Base-by-base conservation (phyloP, 1,140 invertebrate genomes). In the Zaprionus gabonicus region DNA sequence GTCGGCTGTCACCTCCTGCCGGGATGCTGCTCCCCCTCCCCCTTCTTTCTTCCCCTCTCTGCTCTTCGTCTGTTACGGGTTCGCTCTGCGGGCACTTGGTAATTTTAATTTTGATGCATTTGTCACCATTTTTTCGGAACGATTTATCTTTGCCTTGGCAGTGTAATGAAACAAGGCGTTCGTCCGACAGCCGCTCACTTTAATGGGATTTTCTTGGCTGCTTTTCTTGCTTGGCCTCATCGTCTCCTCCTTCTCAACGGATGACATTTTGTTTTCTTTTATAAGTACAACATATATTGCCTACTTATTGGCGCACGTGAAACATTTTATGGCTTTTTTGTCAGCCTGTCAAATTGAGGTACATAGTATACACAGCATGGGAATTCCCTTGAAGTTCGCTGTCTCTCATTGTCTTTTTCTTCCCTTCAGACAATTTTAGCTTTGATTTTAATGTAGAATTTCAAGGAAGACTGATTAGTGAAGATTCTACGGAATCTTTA, bases 101-200 rank as follows among this genome's bases (percentile, higher is more conserved):
- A 87, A 83, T 87, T 88, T 87, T 84, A 81, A 88, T 88, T 88
- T 90, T 90, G 85, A 88, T 88, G 84, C 84, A 88, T 88, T 88
- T 88, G 85, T 90, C 81, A 90, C 81, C 69, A 78, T 87, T 81
- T 79, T 81, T 73, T 53, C 67, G 27, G 49, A 87, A 72, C 84
- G 78, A 88, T 87, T 87, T 87, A 87, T 87, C 81, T 88, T 78
- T 71, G 53, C 60, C 71, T 68, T 44, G 73, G 80, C 72, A 72
- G 67, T 72, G 73, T 83, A 83, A 80, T 87, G 84, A 86, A 87
- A 81, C 83, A 72, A 76, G 83, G 72, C 66, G 69, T 75, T 58
- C 36, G 60, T 46, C 56, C 68, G 70, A 76, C 71, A 78, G 76
- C 56, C 85, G 81, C 31, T 84, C 63, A 71, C 58, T 81, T 84